Base-by-base conservation (phyloP, 2,113 vertebrate species). In the Glareola pratincola region DNA sequence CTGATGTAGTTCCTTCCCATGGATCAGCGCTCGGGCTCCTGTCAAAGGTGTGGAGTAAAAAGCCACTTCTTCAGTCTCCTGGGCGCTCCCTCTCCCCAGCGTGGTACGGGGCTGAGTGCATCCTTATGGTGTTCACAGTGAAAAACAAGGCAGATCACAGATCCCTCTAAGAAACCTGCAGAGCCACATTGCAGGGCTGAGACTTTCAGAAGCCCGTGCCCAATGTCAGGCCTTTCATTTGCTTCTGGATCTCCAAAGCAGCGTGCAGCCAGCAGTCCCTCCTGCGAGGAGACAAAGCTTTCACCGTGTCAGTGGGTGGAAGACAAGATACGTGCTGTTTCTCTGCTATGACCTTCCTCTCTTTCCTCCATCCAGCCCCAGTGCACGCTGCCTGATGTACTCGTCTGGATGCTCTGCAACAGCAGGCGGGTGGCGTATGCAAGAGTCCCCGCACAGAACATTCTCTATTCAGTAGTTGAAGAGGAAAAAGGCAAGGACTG, bases 401-500 rank as follows among this genome's bases (percentile, higher is more conserved):
- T 99, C 20, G 53, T 99, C 59, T 99, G 99, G 99, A 98, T 99
- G 98, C 90, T 99, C 89, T 98, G 98, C 51, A 99, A 98, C 45
- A 98, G 81, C 45, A 98, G 97, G 80, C 97, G 98, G 23, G 95
- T 99, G 91, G 99, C 99, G 12, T 99, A 99, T 7, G 94, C 98
- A 63, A 98, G 98, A 66, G 98, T 99, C 54, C 98, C 99, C 17
- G 97, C 98, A 14, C 98, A 99, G 96, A 98, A 99, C 62, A 95
- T 99, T 67, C 98, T 99, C 26, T 99, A 99, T 92, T 99, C 99
- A 2, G 91, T 99, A 93, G 99, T 99, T 0, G 99, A 99, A 95
- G 99, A 99, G 73, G 98, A 99, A 88, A 99, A 97, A 68, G 99
- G 99, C 74, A 98, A 97, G 88, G 98, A 99, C 97, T 99, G 99